These are phyloP conservation scores for Adoxophyes honmai DNA, from an alignment of 1,140 invertebrate genomes.

Conservation along the genomic window DNA sequence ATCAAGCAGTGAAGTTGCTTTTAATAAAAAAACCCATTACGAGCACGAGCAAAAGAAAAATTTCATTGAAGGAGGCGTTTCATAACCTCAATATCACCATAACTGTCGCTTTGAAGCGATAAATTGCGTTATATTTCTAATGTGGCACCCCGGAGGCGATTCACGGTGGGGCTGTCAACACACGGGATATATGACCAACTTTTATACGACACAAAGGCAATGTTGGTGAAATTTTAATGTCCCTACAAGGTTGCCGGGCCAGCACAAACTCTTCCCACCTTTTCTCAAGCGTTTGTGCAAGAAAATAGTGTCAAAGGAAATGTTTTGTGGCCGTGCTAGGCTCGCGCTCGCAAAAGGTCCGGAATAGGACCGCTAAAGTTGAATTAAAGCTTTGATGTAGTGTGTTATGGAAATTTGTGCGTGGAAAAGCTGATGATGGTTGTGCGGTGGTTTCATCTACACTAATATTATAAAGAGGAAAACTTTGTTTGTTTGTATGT, in stretches of 20 bases:
- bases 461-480: no score
- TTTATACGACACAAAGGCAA: background rate
- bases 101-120: constrained; percentile 28
- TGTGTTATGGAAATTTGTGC: constrained; percentile 5
- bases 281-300: background rate
- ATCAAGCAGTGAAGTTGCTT: no score
- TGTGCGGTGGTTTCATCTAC: no score
- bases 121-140: constrained; percentile 24
- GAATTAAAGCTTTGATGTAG: background rate
- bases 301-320: no score
- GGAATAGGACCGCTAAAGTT: background rate
- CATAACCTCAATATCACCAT: constrained; percentile 19
- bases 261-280: background rate
- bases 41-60: background rate
- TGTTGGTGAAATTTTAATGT: constrained; percentile 15
- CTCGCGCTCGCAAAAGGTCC: background rate
- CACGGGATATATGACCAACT: constrained; percentile 17
- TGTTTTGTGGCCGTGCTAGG: background rate
- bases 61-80: background rate
- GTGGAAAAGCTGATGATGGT: no score
- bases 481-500: no score
- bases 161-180: constrained; percentile 18
- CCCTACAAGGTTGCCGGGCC: background rate
- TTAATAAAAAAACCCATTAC: no score
- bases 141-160: constrained; percentile 21